phyloP scores from a whole-genome alignment of 1,140 invertebrate species.

The Platyura marginata region DNA sequence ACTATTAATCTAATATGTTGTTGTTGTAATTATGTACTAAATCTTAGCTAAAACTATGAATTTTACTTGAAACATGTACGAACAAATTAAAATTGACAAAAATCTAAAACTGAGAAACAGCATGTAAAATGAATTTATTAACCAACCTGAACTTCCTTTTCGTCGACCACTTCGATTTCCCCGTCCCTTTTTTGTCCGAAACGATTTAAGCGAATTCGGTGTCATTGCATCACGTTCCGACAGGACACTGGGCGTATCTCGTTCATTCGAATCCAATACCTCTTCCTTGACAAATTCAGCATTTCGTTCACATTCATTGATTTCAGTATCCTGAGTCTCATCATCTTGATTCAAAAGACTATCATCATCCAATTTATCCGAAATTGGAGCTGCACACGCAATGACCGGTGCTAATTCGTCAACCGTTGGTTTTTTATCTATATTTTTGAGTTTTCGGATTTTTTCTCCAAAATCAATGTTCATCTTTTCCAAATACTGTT shows the following conservation, averaged over 20 bases:
- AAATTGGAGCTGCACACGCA: neutral
- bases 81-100: too few relatives aligned
- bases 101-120: too few relatives aligned
- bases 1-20: too few relatives aligned
- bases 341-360: neutral
- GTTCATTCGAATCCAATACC: neutral
- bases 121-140: neutral
- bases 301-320: constrained; percentile 1
- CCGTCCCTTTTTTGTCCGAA: constrained; percentile 10
- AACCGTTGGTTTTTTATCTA: neutral
- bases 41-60: too few relatives aligned
- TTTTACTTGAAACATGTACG: too few relatives aligned
- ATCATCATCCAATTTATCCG: neutral
- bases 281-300: constrained; percentile 1
- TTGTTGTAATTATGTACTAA: too few relatives aligned
- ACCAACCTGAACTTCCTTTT: constrained; percentile 38
- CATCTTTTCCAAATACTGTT: constrained; percentile 21
- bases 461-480: constrained; percentile 24
- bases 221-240: constrained; percentile 3
- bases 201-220: neutral
- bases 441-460: constrained; percentile 25
- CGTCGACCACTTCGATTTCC: constrained; percentile 32
- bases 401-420: neutral
- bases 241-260: constrained; percentile 3
- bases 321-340: constrained; percentile 3